Conservation (phyloP, 2,888 invertebrate genomes). For the Capitulum mitella region DNA sequence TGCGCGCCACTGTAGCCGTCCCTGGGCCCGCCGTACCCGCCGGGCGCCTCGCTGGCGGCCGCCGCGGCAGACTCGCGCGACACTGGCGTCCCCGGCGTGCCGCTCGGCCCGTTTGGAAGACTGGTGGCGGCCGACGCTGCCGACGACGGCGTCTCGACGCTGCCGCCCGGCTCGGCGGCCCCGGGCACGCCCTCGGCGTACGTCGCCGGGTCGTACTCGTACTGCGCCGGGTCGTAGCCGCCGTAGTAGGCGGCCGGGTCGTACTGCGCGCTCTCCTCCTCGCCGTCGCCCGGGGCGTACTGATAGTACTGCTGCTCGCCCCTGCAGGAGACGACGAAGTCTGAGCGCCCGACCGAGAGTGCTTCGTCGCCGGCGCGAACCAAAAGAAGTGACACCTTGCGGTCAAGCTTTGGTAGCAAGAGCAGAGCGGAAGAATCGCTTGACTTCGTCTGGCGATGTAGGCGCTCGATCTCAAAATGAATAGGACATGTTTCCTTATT, state of each 20-base stretch:
- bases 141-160: conserved; percentile 35
- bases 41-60: background rate
- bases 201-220: conserved; percentile 22
- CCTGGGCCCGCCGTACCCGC: background rate
- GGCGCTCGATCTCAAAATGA: no score
- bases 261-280: conserved; percentile 65
- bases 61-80: background rate
- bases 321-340: background rate
- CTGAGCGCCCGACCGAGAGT: no score
- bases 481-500: no score
- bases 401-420: no score
- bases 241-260: conserved; percentile 42
- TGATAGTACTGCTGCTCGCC: background rate
- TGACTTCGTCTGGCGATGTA: no score
- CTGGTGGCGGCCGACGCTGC: conserved; percentile 26
- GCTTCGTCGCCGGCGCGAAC: no score
- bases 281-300: conserved; percentile 55
- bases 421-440: no score
- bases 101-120: background rate
- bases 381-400: no score
- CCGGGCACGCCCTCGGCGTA: background rate
- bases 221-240: conserved; percentile 26
- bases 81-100: conserved; percentile 37
- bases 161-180: background rate
- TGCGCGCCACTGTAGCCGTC: background rate